phyloP scores from a whole-genome alignment of 2,888 invertebrate genomes.

The Erebia epiphron region DNA sequence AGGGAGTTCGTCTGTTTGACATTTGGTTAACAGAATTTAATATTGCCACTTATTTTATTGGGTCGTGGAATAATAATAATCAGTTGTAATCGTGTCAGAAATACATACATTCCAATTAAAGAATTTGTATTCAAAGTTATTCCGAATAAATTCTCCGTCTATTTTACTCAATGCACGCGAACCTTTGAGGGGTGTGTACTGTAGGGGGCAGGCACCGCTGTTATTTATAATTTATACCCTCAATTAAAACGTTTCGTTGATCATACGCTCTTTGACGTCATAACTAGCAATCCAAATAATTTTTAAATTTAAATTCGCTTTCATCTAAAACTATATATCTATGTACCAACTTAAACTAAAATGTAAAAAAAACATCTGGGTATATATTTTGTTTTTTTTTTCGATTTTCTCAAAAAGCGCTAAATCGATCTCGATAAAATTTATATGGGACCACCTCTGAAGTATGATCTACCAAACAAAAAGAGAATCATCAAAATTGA shows the following conservation, averaged over 20 bases:
- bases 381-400: no score
- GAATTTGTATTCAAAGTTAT: constrained; percentile 31
- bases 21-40: constrained; percentile 11
- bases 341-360: no score
- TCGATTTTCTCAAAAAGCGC: no score
- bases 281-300: background rate
- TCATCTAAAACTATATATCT: no score
- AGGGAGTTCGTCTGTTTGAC: background rate
- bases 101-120: constrained; percentile 29
- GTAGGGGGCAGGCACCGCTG: constrained; percentile 47
- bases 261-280: constrained; percentile 20
- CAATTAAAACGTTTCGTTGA: constrained; percentile 64
- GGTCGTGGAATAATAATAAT: constrained; percentile 23
- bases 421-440: no score
- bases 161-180: constrained; percentile 29
- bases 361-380: no score
- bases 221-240: constrained; percentile 75
- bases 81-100: constrained; percentile 19
- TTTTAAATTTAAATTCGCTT: no score
- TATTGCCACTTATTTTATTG: background rate
- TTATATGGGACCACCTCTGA: no score
- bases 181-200: constrained; percentile 47
- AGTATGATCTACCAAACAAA: no score
- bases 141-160: constrained; percentile 24
- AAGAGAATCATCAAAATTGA: no score